Conservation (phyloP, 2,113 vertebrate species). For the Anarrhichthys ocellatus region DNA sequence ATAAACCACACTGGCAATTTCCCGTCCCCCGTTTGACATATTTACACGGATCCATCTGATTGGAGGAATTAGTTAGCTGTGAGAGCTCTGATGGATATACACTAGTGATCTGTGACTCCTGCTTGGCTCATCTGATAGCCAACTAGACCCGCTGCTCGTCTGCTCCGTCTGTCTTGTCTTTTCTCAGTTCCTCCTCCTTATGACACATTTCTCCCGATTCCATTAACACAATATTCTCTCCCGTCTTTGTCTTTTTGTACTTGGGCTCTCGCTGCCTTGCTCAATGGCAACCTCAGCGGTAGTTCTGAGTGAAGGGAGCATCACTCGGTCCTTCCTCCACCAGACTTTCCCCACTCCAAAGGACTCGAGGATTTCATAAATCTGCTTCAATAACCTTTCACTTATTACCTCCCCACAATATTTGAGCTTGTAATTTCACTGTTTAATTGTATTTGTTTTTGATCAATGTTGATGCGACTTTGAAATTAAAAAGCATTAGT, state of each 20-base stretch:
- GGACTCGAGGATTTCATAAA: conserved; percentile 25
- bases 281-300: conserved; percentile 31
- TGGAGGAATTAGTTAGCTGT: conserved; percentile 99
- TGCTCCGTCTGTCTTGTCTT: conserved; percentile 67
- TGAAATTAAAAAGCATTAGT: conserved; percentile 18
- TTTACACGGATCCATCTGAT: conserved; percentile 99
- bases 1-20: conserved; percentile 98
- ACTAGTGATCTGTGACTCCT: conserved; percentile 98
- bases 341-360: conserved; percentile 7
- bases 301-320: conserved; percentile 1
- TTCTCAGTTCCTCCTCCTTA: conserved; percentile 52
- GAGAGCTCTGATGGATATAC: conserved; percentile 99
- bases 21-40: conserved; percentile 95
- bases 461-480: conserved; percentile 11
- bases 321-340: conserved; percentile 2
- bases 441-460: conserved; percentile 17
- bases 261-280: conserved; percentile 15
- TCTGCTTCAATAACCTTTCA: conserved; percentile 17
- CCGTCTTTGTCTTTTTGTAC: conserved; percentile 28
- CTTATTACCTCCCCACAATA: neutral
- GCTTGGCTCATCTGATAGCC: conserved; percentile 80
- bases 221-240: conserved; percentile 13
- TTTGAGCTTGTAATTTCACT: conserved; percentile 20
- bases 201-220: conserved; percentile 25
- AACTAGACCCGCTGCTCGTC: conserved; percentile 73